Base-by-base conservation (phyloP, 2,888 invertebrate species). In the Drosophila picticornis region DNA sequence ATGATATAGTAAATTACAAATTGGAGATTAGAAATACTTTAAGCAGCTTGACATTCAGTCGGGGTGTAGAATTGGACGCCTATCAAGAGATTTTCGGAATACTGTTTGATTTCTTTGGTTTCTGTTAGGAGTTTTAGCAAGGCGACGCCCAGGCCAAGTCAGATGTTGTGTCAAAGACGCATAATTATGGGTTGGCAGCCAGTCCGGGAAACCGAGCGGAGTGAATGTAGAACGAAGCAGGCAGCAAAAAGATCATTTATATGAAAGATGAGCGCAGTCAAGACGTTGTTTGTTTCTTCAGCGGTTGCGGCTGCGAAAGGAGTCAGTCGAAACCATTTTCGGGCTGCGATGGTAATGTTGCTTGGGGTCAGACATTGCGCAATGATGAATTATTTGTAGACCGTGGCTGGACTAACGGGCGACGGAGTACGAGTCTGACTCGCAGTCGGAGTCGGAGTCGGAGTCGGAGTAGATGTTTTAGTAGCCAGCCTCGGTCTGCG, bases 371-470 rank as follows among this genome's bases (percentile, higher is more conserved):
- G 62, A 69, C 67, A 68, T 73, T 81, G 83, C 76, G 64, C 69
- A 78, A 84, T 90, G 91, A 91, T 90, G 91, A 87, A 90, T 91
- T 91, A 90, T 81, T 84, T 87, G 88, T 91, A 85, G 88, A 84
- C 83, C 86, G 80, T 77, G 55, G 60, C 50, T 50, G 67, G 57
- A 29, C 46, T 34, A 38, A 65, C 57, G 57, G 55, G 53, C 62
- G 52, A 53, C 22, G 29, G 22, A 32, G 52, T 43, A 27, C 4
- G 60, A 50, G 50, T 43, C 46, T 9, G 22, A 25, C 46, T 36
- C 36, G 36, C 19, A 36, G 2, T 36, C 5, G 32, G 32, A 32
- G 3, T 32, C 11, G 36, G 16, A 34, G 2, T 7, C 13, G 51
- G 38, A 59, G 52, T 51, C 22, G 19, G 22, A 29, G 55, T 53